Evolutionary conservation across 2,888 invertebrate species (phyloP).

Genomic region (Stenodera caucasica): DNA sequence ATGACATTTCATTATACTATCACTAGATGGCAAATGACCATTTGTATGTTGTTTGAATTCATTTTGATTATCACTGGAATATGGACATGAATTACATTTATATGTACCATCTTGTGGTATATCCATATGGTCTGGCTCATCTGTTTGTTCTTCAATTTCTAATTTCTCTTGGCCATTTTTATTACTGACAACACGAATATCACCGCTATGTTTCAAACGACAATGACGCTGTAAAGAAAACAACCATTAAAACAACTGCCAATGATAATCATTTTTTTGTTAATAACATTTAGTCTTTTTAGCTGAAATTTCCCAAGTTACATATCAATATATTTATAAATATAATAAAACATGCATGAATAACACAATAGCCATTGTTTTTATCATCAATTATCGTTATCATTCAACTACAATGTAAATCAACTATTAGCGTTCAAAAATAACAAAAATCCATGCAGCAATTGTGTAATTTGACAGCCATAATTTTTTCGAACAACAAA

Average conservation of each 20-base stretch:
- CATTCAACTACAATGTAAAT: not conserved
- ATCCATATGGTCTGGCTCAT: conserved; percentile 53
- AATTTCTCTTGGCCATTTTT: conserved; percentile 59
- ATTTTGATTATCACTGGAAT: conserved; percentile 62
- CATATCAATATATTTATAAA: not conserved
- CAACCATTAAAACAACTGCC: not conserved
- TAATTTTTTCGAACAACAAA: too few relatives aligned
- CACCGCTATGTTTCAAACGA: conserved; percentile 76
- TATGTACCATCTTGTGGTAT: conserved; percentile 50
- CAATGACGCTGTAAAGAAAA: conserved; percentile 68
- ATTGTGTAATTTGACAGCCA: not conserved
- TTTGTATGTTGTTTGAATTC: conserved; percentile 67
- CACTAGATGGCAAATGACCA: conserved; percentile 69
- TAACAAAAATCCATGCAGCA: not conserved
- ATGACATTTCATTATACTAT: conserved; percentile 76
- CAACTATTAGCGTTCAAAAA: too few relatives aligned
- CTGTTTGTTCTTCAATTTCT: conserved; percentile 50
- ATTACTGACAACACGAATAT: conserved; percentile 67
- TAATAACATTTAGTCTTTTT: not conserved
- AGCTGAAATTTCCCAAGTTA: not conserved
- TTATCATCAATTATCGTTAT: conserved; percentile 7
- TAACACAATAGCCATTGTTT: conserved; percentile 8
- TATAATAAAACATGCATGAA: conserved; percentile 12
- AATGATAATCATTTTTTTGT: not conserved
- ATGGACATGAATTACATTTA: conserved; percentile 74